Evolutionary conservation across 2,888 invertebrate species (phyloP).

Genomic region (Neoaliturus tenellus): DNA sequence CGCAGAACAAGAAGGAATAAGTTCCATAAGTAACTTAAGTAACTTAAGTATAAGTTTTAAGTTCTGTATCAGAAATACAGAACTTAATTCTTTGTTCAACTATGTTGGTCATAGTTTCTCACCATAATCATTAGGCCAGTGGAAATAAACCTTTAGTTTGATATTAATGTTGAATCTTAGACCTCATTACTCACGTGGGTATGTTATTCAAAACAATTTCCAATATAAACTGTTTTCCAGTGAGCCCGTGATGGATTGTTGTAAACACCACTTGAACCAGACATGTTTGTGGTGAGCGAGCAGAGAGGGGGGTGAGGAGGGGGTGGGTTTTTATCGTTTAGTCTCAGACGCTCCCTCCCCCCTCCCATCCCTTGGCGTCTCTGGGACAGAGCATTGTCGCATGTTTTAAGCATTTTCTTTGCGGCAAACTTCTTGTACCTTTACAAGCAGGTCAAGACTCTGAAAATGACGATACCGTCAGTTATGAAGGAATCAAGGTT

Average conservation of each 20-base stretch:
- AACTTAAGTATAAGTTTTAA: no score
- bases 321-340: constrained; percentile 14
- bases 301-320: not conserved
- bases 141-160: no score
- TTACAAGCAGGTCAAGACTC: not conserved
- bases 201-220: not conserved
- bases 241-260: not conserved
- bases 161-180: no score
- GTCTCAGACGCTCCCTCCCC: constrained; percentile 6
- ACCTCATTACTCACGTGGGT: no score
- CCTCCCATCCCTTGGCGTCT: constrained; percentile 8
- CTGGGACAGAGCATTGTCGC: not conserved
- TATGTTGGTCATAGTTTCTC: no score
- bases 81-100: no score
- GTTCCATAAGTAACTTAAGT: no score
- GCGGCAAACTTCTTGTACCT: not conserved
- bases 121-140: no score
- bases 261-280: not conserved
- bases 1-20: no score
- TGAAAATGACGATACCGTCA: no score
- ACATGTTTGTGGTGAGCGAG: not conserved
- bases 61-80: no score
- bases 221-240: not conserved
- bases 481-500: no score
- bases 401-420: constrained; percentile 6